Evolutionary conservation across 1,140 invertebrate species (phyloP), one percentile per base, ranked within the genome.

Genomic region (Onthophagus taurus): DNA sequence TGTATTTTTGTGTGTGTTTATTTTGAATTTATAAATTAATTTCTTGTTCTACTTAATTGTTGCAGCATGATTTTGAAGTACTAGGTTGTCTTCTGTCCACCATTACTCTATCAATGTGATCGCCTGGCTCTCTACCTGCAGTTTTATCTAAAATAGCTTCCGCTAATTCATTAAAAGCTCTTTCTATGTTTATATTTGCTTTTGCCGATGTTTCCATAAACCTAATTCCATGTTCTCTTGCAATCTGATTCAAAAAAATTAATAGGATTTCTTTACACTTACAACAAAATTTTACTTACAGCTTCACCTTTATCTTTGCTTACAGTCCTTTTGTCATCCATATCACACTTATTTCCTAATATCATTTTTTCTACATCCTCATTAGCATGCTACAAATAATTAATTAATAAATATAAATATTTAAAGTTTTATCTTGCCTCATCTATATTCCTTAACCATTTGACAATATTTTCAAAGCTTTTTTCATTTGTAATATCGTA

Each of bases 311-410:
- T 74, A 57, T 92, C 87, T 65, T 80, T 89, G 52, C 77, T 83
- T 47, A 99, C 92, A 59, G 91, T 84, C 70, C 96, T 77, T 70
- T 92, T 95, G 59, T 94, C 91, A 62, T 94, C 87, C 86, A 98
- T 94, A 75, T 99, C 96, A 81, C 93, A 97, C 75, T 99, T 99
- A 68, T 99, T 99, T 39, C 96, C 96, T 55, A 99, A 72, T 58
- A 99, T 93, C 95, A 99, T 98, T 69, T 97, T 98, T 60, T 97
- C 95, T 39, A 99, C 96, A 77, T 99, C 94, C 72, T 97, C 95
- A 75, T 94, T 97, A 14, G 95, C 96, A 76, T 99, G 94, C 87
- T 94, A 58, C 26, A 72, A 68, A 54, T 46, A 45, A 9, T 29
- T 36, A 14, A 2, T 24, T 38, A 21, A 37, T 24, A 38, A 17